Percentiles rank a stretch among this genome's conserved stretches.
phyloP scores from a whole-genome alignment of 2,888 invertebrate genomes.

The Xanthorhoe spadicearia region DNA sequence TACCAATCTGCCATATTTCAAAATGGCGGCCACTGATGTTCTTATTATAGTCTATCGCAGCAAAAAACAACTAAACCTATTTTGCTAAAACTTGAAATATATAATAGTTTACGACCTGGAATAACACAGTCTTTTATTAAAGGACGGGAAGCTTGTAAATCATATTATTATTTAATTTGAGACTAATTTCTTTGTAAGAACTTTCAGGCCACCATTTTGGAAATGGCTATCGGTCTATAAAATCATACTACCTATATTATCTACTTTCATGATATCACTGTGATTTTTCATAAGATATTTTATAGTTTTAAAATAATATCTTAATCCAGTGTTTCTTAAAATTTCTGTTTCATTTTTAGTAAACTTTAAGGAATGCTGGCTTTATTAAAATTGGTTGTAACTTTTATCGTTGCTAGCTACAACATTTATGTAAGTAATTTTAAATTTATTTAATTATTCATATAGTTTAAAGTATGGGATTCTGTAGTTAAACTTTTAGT shows the following conservation, averaged over 20 bases:
- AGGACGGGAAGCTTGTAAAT: too few relatives aligned
- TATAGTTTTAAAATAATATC: background rate
- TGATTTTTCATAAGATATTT: background rate
- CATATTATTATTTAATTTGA: too few relatives aligned
- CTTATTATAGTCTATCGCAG: background rate
- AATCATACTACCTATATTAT: background rate
- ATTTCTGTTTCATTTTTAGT: background rate
- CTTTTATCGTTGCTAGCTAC: background rate
- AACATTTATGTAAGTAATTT: background rate
- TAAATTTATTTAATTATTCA: background rate
- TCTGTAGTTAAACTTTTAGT: slow-evolving; percentile 4
- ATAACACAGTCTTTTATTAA: too few relatives aligned
- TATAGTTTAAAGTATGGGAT: background rate
- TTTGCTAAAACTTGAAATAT: too few relatives aligned
- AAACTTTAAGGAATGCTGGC: background rate
- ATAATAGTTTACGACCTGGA: too few relatives aligned
- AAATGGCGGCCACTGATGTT: background rate
- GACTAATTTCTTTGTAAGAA: background rate
- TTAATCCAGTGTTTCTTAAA: background rate
- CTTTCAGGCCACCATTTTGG: background rate
- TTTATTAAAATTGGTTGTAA: slow-evolving; percentile 3
- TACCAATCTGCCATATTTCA: background rate
- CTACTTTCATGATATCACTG: slow-evolving; percentile 9
- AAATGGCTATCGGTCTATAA: background rate
- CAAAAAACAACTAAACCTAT: background rate